Evolutionary conservation across 2,888 invertebrate genomes (phyloP).

Genomic region (Zeuzera pyrina): DNA sequence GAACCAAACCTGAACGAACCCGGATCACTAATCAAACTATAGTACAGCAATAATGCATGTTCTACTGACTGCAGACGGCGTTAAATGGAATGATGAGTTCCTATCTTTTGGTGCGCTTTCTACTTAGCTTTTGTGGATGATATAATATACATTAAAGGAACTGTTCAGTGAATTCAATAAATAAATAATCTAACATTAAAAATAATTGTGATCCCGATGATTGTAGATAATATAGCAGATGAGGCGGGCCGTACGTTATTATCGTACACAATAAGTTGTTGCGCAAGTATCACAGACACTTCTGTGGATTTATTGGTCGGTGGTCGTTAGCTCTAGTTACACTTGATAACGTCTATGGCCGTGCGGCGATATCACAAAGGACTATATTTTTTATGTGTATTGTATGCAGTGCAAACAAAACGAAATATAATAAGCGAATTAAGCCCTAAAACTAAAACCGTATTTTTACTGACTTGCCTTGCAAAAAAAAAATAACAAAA

Average conservation of each 20-base stretch:
- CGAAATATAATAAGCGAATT: too few relatives aligned
- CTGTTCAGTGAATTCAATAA: too few relatives aligned
- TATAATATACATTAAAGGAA: too few relatives aligned
- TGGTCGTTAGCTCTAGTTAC: constrained; percentile 54
- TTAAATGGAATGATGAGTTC: neutral
- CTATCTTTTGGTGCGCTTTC: neutral
- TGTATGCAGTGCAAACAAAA: neutral
- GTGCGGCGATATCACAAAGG: constrained; percentile 34
- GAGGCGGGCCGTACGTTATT: constrained; percentile 32
- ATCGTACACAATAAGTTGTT: constrained; percentile 48
- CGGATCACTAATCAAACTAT: constrained; percentile 52
- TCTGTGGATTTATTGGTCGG: constrained; percentile 57
- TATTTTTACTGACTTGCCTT: too few relatives aligned
- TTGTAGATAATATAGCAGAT: too few relatives aligned
- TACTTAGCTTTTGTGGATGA: too few relatives aligned
- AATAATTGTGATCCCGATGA: too few relatives aligned
- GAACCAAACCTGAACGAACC: constrained; percentile 39
- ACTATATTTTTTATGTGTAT: neutral
- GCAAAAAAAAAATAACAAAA: too few relatives aligned
- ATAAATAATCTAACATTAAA: too few relatives aligned
- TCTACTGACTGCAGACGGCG: constrained; percentile 40
- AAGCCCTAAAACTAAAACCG: too few relatives aligned
- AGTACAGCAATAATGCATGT: constrained; percentile 39
- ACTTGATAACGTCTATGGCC: constrained; percentile 54
- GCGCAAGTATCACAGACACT: constrained; percentile 50